Base-by-base conservation (phyloP, 2,797 vertebrate species). In the Phataginus tricuspis region DNA sequence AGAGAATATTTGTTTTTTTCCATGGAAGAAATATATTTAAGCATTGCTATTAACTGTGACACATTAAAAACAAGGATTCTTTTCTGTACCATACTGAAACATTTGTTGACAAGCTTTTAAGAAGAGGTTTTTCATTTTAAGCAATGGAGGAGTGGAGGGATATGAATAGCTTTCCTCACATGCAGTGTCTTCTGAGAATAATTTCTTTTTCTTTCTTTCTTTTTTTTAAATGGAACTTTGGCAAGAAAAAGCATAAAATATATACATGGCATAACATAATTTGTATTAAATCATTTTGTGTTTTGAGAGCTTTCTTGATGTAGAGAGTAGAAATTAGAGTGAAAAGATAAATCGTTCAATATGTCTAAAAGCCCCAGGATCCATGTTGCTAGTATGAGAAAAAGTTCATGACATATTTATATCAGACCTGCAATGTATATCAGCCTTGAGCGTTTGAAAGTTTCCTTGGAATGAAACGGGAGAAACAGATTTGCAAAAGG, bases 201-300 rank as follows among this genome's bases (percentile, higher is more conserved):
- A 0, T 78, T 98, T 91, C 29, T 86, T 88, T 93, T 88, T 94
- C 95, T 97, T 97, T 92, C 71, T 90, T 88, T 86, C 7, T 82
- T 55, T 66, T 64, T 85, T 92, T 95, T 37, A 1, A 95, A 74
- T 92, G 97, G 80, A 97, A 97, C 77, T 88, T 93, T 96, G 97
- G 85, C 85, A 94, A 83, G 45, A 59, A 96, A 94, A 93, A 97
- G 53, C 21, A 55, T 92, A 97, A 88, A 95, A 93, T 90, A 88
- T 92, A 96, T 90, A 95, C n/a, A 96, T 3, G 68, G 42, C 66
- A 97, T 98, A 97, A 97, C 86, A 55, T 98, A 97, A 98, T 77
- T 98, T 91, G 45, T 9, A 4, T 97, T 98, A 97, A 98, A 96
- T 98, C 97, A 98, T 98, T 97, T 97, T 79, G 64, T 96, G 87